These are phyloP conservation scores for Diadophis punctatus DNA, from an alignment of 2,113 vertebrate genomes.

Conservation along the genomic window DNA sequence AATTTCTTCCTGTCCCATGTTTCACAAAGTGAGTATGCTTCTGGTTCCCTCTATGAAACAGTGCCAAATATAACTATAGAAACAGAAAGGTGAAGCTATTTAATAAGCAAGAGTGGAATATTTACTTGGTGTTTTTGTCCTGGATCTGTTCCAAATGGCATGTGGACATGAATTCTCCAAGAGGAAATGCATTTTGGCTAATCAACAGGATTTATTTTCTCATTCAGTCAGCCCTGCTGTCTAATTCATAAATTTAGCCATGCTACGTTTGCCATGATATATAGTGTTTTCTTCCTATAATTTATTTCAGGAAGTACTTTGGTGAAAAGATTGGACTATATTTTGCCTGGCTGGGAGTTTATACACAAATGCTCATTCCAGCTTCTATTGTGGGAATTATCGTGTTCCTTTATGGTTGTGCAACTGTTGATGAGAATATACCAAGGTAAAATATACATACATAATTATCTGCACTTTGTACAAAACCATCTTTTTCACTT, in stretches of 20 bases:
- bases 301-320: constrained; percentile 86
- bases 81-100: neutral
- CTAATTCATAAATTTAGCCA: constrained; percentile 54
- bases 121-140: constrained; percentile 20
- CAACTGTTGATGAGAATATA: constrained; percentile 88
- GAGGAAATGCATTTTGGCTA: constrained; percentile 54
- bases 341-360: constrained; percentile 97
- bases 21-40: neutral
- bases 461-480: neutral
- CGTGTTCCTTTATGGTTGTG: constrained; percentile 94
- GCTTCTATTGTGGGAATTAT: constrained; percentile 91
- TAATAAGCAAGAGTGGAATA: neutral
- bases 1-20: neutral
- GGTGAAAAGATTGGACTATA: constrained; percentile 98
- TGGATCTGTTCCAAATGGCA: constrained; percentile 20
- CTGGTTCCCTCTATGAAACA: neutral
- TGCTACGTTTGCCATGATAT: constrained; percentile 52
- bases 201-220: constrained; percentile 50
- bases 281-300: neutral
- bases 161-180: constrained; percentile 53
- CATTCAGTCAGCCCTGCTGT: constrained; percentile 48
- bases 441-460: constrained; percentile 77
- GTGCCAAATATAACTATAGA: neutral
- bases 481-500: neutral
- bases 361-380: constrained; percentile 97